phyloP scores from a whole-genome alignment of 2,888 invertebrate species.

The Euzetes globulus region DNA sequence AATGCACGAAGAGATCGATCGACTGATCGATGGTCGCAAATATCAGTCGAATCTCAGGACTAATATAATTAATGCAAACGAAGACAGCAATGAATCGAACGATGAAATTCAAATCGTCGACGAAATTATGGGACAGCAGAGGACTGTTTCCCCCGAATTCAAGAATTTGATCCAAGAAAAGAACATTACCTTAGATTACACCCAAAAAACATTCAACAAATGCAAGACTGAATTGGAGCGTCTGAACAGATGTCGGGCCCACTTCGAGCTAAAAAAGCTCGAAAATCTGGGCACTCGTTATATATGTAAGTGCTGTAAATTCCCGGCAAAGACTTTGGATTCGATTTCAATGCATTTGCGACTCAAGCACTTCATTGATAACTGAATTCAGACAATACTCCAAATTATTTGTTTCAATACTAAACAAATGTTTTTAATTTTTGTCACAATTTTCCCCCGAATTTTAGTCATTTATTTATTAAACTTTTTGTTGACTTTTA shows the following conservation, averaged over 20 bases:
- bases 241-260: background rate
- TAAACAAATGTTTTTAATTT: background rate
- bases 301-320: background rate
- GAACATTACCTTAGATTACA: background rate
- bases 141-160: background rate
- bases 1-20: background rate
- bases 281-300: background rate
- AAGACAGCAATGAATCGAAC: background rate
- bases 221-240: background rate
- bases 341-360: background rate
- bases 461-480: background rate
- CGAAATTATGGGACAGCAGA: background rate
- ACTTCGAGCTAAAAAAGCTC: background rate
- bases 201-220: background rate
- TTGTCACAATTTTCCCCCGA: background rate
- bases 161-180: background rate
- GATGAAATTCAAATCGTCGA: background rate
- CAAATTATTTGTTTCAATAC: background rate
- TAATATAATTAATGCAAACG: background rate
- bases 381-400: background rate
- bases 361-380: background rate
- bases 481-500: background rate
- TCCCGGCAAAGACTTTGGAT: background rate
- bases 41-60: background rate
- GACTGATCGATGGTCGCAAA: background rate